Evolutionary conservation across 1,140 invertebrate genomes (phyloP), one percentile per base, ranked within the genome.

Genomic region (Callitettix versicolor): DNA sequence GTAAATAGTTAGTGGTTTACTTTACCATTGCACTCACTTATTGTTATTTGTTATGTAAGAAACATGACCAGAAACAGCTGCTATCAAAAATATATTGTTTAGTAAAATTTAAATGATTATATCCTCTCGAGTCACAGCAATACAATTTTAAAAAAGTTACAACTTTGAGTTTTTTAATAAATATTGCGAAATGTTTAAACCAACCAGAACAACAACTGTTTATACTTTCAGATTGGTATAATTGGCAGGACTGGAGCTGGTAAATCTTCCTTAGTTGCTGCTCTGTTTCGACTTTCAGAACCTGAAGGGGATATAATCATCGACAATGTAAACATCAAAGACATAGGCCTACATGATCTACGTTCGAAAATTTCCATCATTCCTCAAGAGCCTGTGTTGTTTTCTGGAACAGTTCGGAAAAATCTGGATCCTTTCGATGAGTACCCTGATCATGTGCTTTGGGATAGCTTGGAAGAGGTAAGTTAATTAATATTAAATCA

Each of bases 231-330:
- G 58, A 20, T 59, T 40, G 58, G 58, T 2, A 56, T 59, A 30
- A 53, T 59, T 34, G 91, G 91, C 3, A 74, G 87, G 64, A 91
- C 88, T 7, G 92, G 92, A 1, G 91, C 91, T 36, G 93, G 93
- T 14, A 96, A 96, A 68, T 90, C 88, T 0, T 94, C 91, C 0
- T 70, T 95, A 3, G 87, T 93, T 51, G 73, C 83, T 22, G 84
- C 88, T 1, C 66, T 95, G 0, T 94, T 94, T 63, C 75, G 91
- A 48, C 63, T 95, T 53, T 73, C 76, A 1, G 73, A 80, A 60
- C 66, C 70, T 3, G 66, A 76, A 33, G 82, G 81, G 4, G 17
- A 59, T 0, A 75, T 90, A 24, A 57, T 63, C 0, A 84, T 93
- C 43, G 90, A 92, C 65, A 78, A 68, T 7, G 67, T 81, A 0